A percentile compares a stretch with the other conserved stretches of the same genome.
Conservation (phyloP, 2,797 vertebrate species). For the Steatocranus sp. region DNA sequence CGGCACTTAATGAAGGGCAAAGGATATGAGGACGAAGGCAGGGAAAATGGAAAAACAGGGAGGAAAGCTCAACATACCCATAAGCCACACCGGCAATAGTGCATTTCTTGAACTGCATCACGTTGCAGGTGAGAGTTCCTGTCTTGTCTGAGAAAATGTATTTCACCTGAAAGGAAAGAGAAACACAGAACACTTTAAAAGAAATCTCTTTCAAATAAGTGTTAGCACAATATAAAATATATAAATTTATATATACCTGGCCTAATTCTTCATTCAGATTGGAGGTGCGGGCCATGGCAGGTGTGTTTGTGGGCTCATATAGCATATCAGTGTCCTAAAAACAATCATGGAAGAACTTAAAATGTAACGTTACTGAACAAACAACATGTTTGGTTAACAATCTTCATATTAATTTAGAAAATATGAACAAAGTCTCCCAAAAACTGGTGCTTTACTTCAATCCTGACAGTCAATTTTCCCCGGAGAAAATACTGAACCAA, state of each 20-base stretch:
- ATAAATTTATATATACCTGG: conserved; percentile 63
- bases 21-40: not conserved
- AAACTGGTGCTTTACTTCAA: not conserved
- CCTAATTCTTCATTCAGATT: conserved; percentile 98
- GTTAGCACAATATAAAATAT: not conserved
- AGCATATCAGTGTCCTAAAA: conserved; percentile 94
- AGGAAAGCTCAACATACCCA: conserved; percentile 75
- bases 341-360: not conserved
- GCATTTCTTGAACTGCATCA: conserved; percentile 99
- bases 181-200: not conserved
- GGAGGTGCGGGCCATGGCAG: conserved; percentile 95
- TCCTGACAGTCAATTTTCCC: not conserved
- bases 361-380: not conserved
- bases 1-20: conserved; percentile 57
- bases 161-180: conserved; percentile 82
- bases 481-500: not conserved
- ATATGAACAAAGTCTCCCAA: not conserved
- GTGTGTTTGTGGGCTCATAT: conserved; percentile 91
- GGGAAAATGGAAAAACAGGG: not conserved
- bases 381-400: not conserved
- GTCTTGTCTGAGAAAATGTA: conserved; percentile 99
- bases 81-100: conserved; percentile 95
- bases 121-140: conserved; percentile 95
- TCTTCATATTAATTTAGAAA: not conserved
- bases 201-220: not conserved